Evolutionary conservation across 2,113 vertebrate genomes (phyloP).

Genomic region (Gymnobelideus leadbeateri): DNA sequence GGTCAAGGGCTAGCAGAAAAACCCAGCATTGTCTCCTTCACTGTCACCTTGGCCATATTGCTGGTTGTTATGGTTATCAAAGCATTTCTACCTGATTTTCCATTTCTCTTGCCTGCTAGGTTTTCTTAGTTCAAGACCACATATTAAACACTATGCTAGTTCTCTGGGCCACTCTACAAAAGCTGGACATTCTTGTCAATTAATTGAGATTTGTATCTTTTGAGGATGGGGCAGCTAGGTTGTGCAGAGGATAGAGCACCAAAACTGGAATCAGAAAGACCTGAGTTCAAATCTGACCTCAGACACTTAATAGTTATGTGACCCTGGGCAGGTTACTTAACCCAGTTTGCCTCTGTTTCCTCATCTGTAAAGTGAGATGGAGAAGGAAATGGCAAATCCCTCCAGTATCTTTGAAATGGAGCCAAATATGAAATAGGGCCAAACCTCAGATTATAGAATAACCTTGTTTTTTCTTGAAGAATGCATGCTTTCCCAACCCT

Average conservation of each 20-base stretch:
- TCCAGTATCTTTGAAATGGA: neutral
- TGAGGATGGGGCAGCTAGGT: neutral
- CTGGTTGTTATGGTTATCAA: slow-evolving; percentile 1
- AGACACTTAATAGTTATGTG: neutral
- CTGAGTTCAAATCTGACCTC: neutral
- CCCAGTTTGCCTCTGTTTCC: neutral
- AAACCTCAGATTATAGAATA: too few species aligned
- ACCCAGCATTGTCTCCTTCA: neutral
- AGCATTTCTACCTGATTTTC: neutral
- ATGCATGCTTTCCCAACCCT: too few species aligned
- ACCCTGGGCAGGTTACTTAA: neutral
- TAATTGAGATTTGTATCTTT: slow-evolving; percentile 24
- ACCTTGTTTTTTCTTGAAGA: too few species aligned
- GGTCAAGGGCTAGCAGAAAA: neutral
- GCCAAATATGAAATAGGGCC: too few species aligned
- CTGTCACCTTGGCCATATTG: neutral
- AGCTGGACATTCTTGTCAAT: neutral
- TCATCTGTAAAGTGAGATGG: neutral
- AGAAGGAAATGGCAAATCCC: neutral
- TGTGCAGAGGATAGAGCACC: too few species aligned
- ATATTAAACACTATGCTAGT: neutral
- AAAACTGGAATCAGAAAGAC: neutral
- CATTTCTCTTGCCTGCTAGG: neutral
- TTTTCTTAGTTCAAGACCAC: neutral
- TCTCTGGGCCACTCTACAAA: neutral